Evolutionary conservation across 2,888 invertebrate genomes (phyloP), one percentile per base, ranked within the genome.

Genomic region (Bombylius major): DNA sequence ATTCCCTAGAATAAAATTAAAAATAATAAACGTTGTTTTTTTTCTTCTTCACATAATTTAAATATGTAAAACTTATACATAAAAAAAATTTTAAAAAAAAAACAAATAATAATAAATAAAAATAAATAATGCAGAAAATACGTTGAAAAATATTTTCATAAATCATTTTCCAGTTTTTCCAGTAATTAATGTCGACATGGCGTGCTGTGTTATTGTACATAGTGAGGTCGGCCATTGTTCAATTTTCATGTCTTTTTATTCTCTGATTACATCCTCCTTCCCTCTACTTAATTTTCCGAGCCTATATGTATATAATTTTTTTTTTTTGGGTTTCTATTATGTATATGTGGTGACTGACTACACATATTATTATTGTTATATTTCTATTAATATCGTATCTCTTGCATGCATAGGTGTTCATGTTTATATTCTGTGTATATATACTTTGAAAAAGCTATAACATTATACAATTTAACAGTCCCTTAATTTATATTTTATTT

Each of bases 111-210:
- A 45, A 46, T 36, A 32, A 49, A 48, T 42, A n/a, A 48, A 44
- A 50, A 49, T 44, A 50, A 55, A 32, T 55, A 31, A 50, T 45
- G 47, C 50, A 51, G 47, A 54, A 50, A 54, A 50, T 54, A 42
- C 23, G 47, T 47, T 8, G 53, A 34, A 45, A 50, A 44, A 50
- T 45, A 50, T 51, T 55, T 31, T 50, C 50, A 55, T 55, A 55
- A 55, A 55, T 55, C 55, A 55, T 51, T 55, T 52, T 51, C 47
- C 55, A 55, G 50, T 55, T 55, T 54, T 55, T 55, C 54, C 50
- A 50, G 50, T 55, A 55, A 55, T 55, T 55, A 55, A 50, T 55
- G 55, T 46, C 55, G 55, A 55, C 55, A 55, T 55, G 55, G 50
- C 55, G 55, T 55, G 55, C 50, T 47, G 55, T 55, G 8, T 11